phyloP scores from a whole-genome alignment of 2,113 vertebrate genomes.

The Pristiophorus japonicus region DNA sequence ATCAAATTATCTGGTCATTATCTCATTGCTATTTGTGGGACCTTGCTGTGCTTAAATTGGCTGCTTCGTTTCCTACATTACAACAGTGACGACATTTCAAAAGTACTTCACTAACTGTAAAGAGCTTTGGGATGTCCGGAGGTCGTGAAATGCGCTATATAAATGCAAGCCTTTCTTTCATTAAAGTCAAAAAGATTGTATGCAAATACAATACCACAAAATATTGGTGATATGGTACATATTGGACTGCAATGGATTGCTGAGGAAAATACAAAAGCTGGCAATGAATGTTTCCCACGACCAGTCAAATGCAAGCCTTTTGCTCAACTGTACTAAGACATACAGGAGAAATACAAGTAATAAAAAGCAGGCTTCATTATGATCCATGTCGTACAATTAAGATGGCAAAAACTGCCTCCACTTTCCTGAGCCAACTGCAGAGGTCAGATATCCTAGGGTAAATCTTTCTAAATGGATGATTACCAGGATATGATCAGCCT shows the following conservation, averaged over 20 bases:
- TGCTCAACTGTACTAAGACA: not conserved
- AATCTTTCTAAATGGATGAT: not conserved
- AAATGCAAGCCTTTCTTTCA: not conserved
- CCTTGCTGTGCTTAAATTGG: not conserved
- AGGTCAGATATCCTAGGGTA: no score
- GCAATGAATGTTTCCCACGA: not conserved
- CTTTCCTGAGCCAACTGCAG: not conserved
- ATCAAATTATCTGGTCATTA: not conserved
- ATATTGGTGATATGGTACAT: not conserved
- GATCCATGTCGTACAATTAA: not conserved
- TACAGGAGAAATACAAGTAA: not conserved
- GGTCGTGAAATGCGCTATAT: not conserved
- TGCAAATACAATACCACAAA: no score
- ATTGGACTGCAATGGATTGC: not conserved
- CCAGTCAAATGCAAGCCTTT: not conserved
- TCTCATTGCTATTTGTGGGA: not conserved
- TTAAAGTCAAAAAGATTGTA: no score
- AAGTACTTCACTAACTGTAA: not conserved
- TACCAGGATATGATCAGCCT: not conserved
- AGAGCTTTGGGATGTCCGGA: not conserved
- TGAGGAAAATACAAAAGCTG: not conserved
- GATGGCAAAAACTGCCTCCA: not conserved
- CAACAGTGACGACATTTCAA: not conserved
- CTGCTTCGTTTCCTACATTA: not conserved
- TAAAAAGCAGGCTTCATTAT: not conserved